Evolutionary conservation across 2,888 invertebrate genomes (phyloP).

Genomic region (Litoditis marina): DNA sequence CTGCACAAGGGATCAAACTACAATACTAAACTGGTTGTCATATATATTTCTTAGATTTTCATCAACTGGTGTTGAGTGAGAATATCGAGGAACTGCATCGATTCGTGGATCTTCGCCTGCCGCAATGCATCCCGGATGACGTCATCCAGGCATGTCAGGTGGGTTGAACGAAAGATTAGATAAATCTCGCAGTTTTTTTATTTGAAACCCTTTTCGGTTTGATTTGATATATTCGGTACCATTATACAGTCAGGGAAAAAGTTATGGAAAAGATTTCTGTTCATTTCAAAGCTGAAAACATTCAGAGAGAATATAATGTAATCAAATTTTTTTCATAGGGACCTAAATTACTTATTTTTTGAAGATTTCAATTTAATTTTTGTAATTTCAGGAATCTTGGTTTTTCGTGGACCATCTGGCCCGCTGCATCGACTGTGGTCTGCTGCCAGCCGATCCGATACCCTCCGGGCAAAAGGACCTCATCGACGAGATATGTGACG

Average conservation of each 20-base stretch:
- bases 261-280: too few relatives aligned
- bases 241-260: too few relatives aligned
- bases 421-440: conserved; percentile 25
- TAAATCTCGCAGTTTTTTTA: too few relatives aligned
- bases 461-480: conserved; percentile 17
- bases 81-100: conserved; percentile 27
- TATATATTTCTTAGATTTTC: conserved; percentile 16
- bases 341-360: neutral
- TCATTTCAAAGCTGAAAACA: too few relatives aligned
- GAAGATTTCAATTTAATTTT: neutral
- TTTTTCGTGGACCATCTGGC: conserved; percentile 43
- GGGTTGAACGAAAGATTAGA: conserved; percentile 1
- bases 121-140: conserved; percentile 26
- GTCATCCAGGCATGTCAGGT: conserved; percentile 27
- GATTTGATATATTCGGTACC: too few relatives aligned
- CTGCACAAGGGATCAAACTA: neutral
- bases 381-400: conserved; percentile 30
- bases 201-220: too few relatives aligned
- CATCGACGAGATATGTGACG: conserved; percentile 21
- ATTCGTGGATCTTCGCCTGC: conserved; percentile 32
- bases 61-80: conserved; percentile 23
- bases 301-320: too few relatives aligned
- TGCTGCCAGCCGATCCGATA: conserved; percentile 17
- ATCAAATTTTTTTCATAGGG: too few relatives aligned
- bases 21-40: neutral